These are phyloP conservation scores for Piaya cayana DNA, from an alignment of 2,113 vertebrate species.

Conservation along the genomic window DNA sequence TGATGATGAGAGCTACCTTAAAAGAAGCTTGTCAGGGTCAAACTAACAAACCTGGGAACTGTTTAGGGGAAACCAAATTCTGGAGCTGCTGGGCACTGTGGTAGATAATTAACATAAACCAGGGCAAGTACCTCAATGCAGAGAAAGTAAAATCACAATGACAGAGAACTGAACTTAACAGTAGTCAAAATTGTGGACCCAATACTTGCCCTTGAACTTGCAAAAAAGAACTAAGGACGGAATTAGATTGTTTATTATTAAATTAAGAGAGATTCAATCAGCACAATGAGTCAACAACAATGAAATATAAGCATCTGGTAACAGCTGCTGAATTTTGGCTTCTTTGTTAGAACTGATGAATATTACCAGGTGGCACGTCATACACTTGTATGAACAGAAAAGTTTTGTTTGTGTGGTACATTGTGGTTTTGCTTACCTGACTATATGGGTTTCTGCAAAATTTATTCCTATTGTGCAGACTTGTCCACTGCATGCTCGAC, in stretches of 20 bases:
- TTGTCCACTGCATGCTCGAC: background rate
- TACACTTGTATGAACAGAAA: background rate
- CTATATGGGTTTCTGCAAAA: background rate
- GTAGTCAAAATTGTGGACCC: background rate
- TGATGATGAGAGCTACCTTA: constrained; percentile 67
- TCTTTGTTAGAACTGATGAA: background rate
- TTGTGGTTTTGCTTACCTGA: background rate
- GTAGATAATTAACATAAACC: constrained; percentile 75
- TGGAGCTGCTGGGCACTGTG: constrained; percentile 51
- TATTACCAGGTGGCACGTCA: background rate
- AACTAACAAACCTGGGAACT: constrained; percentile 71
- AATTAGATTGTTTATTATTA: background rate
- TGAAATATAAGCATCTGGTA: accelerated
- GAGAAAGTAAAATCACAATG: constrained; percentile 57
- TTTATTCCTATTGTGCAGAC: background rate
- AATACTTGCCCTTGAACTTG: background rate
- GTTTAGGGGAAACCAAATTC: constrained; percentile 53
- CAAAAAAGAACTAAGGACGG: background rate
- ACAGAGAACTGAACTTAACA: constrained; percentile 20
- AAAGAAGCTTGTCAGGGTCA: constrained; percentile 75
- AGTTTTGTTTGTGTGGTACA: background rate
- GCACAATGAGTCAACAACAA: background rate
- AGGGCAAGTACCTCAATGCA: constrained; percentile 33
- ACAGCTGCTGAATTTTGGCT: background rate
- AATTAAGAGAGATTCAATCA: background rate